Conservation (phyloP, 1,140 invertebrate genomes). For the Sitophilus oryzae region DNA sequence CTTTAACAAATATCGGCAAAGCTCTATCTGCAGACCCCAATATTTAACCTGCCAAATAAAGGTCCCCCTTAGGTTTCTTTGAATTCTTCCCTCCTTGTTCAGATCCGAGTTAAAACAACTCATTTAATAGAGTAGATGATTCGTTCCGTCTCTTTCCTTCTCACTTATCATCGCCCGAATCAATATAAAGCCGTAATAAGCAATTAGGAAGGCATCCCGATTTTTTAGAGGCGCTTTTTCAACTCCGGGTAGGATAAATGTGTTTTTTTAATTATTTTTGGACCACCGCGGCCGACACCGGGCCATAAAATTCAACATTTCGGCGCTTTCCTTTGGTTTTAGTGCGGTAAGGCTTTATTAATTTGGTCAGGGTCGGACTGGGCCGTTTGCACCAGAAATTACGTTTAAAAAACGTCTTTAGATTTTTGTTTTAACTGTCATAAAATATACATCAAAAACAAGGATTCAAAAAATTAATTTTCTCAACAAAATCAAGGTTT, state of each 20-base stretch:
- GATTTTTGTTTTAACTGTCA: no score
- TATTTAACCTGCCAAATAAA: neutral
- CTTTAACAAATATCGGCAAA: neutral
- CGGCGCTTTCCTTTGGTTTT: constrained; percentile 25
- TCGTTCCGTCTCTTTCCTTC: constrained; percentile 2
- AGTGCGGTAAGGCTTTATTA: constrained; percentile 4
- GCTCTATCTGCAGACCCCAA: neutral
- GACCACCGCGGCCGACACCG: constrained; percentile 17
- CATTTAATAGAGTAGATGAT: neutral
- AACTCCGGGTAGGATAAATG: constrained; percentile 10
- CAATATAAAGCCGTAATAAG: constrained; percentile 25
- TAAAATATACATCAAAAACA: no score
- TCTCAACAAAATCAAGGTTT: no score
- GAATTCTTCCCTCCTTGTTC: no score
- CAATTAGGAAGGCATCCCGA: constrained; percentile 25
- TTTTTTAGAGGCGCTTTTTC: constrained; percentile 16
- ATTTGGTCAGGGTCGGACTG: constrained; percentile 11
- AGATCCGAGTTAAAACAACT: constrained; percentile 4
- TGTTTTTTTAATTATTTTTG: constrained; percentile 24
- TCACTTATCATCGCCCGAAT: constrained; percentile 9
- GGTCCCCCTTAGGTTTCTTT: neutral
- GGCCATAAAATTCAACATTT: constrained; percentile 24
- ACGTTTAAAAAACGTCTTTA: no score
- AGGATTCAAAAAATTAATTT: no score
- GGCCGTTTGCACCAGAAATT: neutral